Base-by-base conservation (phyloP, 2,797 vertebrate genomes). In the Anguilla megastoma region DNA sequence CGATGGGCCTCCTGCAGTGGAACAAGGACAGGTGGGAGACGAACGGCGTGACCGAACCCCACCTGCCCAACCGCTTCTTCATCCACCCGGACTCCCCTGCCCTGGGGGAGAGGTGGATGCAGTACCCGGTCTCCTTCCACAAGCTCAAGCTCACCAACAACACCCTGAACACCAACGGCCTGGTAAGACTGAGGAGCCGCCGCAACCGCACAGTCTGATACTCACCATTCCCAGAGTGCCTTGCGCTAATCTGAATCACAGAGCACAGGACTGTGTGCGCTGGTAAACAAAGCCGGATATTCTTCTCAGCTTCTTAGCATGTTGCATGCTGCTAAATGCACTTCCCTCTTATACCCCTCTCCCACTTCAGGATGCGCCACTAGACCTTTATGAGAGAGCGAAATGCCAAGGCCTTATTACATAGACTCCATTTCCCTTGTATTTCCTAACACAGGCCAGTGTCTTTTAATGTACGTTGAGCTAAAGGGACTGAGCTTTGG, bases 71-170 rank as follows among this genome's bases (percentile, higher is more conserved):
- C 80, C 88, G 89, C 12, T 91, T 93, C 89, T 92, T 91, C 89
- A 90, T 92, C 87, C 93, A 93, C 83, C 92, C 90, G 0, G 91
- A 93, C 85, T 92, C 92, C 9, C 90, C 92, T 0, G 87, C 91
- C 5, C 56, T 88, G 10, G 91, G 89, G 76, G 89, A 92, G 50
- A 89, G 84, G 45, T 91, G 93, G 91, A 89, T 92, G 89, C 88
- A 92, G 89, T 93, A 92, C 87, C 90, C 89, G 0, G 87, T 93
- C 79, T 93, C 91, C 87, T 93, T 93, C 88, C 91, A 93, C 90
- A 92, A 94, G 86, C 92, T 93, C 71, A 92, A 94, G 86, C 91
- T 92, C 60, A 94, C 92, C 85, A 92, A 92, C 90, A 91, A 91
- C 84, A 90, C 90, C 0, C 90, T 92, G 45, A 92, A 91, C 88